Evolutionary conservation across 2,113 vertebrate genomes (phyloP), one percentile per base, ranked within the genome.

Genomic region (Helogale parvula): DNA sequence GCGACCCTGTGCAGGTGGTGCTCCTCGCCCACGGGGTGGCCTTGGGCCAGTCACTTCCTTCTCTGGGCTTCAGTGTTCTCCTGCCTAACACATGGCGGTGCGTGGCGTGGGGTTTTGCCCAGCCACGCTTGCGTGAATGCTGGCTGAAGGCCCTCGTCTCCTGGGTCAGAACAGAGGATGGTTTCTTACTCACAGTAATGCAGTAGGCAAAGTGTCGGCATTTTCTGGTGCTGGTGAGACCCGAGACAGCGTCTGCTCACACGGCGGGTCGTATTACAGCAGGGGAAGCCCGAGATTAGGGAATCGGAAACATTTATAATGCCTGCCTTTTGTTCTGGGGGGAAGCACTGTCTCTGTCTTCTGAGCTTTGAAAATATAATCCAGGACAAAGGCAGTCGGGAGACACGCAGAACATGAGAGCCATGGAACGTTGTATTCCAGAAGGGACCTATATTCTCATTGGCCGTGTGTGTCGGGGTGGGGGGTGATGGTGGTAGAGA

Each of bases 401-500:
- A 74, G 83, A 47, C 84, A 33, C 16, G 25, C 25, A 76, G 83
- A 66, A 83, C 31, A n/a, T 0, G 4, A 90, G 38, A 76, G 60
- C 45, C 15, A 2, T 41, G 29, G 45, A 71, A 29, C 23, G 47
- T 5, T 71, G 21, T 79, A 52, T 76, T 63, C 96, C 57, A 10
- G 19, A 9, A 50, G 45, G 71, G 74, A 5, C 31, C 33, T 57
- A 60, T 50, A 19, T 63, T 65, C 21, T 25, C 19, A 8, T 5
- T 66, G 12, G 35, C 29, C 21, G 17, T 82, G 23, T 45, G 17
- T 47, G 9, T 27, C 9, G 12, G 27, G 50, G 57, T 8, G 3
- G 19, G 8, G 11, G 14, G 5, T 41, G 11, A 10, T 0, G 16
- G 11, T 17, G 1, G 11, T 35, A 1, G n/a, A 27, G 3, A 16